Evolutionary conservation across 2,113 vertebrate species (phyloP).

Genomic region (Callionymus lyra): DNA sequence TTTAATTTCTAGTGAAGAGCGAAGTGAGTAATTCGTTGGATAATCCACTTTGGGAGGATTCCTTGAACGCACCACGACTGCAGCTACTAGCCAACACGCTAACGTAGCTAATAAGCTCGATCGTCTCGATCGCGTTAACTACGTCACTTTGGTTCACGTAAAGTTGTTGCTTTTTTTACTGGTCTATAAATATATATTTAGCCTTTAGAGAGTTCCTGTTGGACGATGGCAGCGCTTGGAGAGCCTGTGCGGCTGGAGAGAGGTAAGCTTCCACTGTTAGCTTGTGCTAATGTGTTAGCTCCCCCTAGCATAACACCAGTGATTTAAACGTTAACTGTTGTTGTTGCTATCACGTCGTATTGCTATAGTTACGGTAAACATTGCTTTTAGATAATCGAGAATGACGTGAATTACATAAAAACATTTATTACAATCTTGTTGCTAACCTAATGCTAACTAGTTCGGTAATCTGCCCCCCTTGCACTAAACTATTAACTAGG

Average conservation of each 20-base stretch:
- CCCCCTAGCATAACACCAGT: conserved; percentile 11
- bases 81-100: conserved; percentile 54
- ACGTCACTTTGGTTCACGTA: conserved; percentile 6
- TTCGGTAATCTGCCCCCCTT: no score
- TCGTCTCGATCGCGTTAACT: conserved; percentile 30
- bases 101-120: conserved; percentile 59
- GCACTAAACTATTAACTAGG: no score
- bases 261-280: conserved; percentile 70
- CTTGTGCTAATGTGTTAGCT: conserved; percentile 34
- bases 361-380: no score
- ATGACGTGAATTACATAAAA: no score
- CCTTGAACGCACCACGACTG: conserved; percentile 36
- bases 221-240: conserved; percentile 74
- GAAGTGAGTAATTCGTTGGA: fast-evolving
- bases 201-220: not conserved
- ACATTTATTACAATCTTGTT: no score
- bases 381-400: no score
- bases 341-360: no score
- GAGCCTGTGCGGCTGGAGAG: conserved; percentile 87
- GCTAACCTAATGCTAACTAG: no score
- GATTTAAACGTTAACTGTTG: not conserved
- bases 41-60: not conserved
- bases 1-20: not conserved
- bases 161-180: conserved; percentile 34
- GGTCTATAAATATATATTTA: no score